These are phyloP conservation scores for Entomobrya proxima DNA, from an alignment of 2,888 invertebrate genomes.

Conservation along the genomic window DNA sequence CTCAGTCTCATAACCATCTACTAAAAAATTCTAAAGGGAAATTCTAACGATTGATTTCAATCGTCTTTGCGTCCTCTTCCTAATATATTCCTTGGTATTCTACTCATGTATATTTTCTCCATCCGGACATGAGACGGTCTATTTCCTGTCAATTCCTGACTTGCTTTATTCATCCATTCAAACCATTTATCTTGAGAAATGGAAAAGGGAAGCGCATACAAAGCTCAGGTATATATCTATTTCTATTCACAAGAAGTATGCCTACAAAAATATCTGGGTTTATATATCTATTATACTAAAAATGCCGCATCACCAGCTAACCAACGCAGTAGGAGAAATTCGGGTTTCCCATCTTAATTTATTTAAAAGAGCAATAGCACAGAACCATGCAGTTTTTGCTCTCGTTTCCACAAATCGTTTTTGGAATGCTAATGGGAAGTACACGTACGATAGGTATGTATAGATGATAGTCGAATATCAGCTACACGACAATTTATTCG, in stretches of 20 bases:
- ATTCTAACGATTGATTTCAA: constrained; percentile 43
- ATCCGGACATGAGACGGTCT: constrained; percentile 40
- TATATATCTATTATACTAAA: background rate
- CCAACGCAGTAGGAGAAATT: background rate
- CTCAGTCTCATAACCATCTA: constrained; percentile 5
- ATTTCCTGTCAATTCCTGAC: constrained; percentile 46
- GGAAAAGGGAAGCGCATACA: background rate
- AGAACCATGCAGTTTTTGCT: background rate
- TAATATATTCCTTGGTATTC: background rate
- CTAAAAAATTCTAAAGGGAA: constrained; percentile 24
- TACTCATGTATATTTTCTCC: constrained; percentile 3
- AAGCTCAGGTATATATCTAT: background rate
- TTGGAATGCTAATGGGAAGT: background rate
- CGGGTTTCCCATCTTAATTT: constrained; percentile 34
- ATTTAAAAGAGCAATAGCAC: constrained; percentile 31
- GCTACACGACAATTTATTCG: constrained; percentile 6
- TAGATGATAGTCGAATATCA: background rate
- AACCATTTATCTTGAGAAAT: constrained; percentile 19
- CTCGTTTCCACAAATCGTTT: background rate
- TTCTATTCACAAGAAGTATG: background rate
- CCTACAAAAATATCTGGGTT: background rate
- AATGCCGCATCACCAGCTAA: background rate
- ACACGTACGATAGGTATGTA: background rate
- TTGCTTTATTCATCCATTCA: constrained; percentile 13
- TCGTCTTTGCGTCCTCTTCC: background rate